Evolutionary conservation across 2,888 invertebrate species (phyloP), one percentile per base, ranked within the genome.

Genomic region (Pimpla rufipes): DNA sequence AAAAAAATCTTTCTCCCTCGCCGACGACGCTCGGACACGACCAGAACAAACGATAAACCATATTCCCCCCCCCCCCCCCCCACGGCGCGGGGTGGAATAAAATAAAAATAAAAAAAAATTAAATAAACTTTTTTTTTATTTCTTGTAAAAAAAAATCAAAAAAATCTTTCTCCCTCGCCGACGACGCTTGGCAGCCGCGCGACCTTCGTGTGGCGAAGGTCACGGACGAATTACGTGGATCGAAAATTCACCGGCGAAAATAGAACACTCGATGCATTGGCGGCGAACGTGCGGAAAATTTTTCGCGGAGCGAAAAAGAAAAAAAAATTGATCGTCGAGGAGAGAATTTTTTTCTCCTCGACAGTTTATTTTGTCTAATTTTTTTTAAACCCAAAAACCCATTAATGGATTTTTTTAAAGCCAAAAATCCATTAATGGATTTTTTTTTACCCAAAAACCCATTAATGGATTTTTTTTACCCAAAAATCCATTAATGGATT

Each of bases 221-320:
- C 70, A 70, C 70, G 70, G 37, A 70, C 52, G 55, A 40, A 52
- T 70, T 55, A 70, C 55, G 70, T n/a, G 55, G 40, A 21, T n/a
- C 35, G 18, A 70, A 21, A 70, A 55, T 8, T 40, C 37, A 52
- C 50, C n/a, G 18, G 5, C 7, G 11, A 13, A 70, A 37, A 55
- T 21, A 68, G n/a, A 35, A 37, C 35, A 35, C 7, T 16, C 8
- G 11, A 18, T 11, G 23, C 21, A 55, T 10, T 4, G 1, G 52
- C 16, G 5, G 50, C 18, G n/a, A 21, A 21, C 21, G 18, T 10
- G 21, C 57, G 57, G 13, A 23, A 23, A 55, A 52, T 52, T 55
- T 55, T 52, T 52, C 18, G 7, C 21, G 7, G 7, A 29, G 6
- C 57, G 29, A 29, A 29, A 29, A 29, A 29, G 2, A 29, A 29